Evolutionary conservation across 1,140 invertebrate genomes (phyloP), one percentile per base, ranked within the genome.

Genomic region (Drosophila lacteicornis): DNA sequence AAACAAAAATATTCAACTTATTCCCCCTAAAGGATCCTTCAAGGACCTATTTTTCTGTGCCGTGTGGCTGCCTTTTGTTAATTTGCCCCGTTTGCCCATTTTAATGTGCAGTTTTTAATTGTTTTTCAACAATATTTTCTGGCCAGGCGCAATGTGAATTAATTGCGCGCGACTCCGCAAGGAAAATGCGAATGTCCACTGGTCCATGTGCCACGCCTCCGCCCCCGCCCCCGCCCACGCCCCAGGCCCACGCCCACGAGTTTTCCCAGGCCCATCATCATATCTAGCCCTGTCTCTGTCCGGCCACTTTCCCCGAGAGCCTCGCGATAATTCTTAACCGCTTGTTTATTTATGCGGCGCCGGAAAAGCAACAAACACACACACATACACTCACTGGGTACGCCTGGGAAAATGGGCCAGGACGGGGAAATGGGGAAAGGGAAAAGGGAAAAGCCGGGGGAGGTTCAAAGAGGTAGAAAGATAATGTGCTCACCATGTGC

Each of bases 291-390:
- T 17, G 19, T 53, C 42, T 38, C 42, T n/a, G 17, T 38, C 69
- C 43, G 30, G 25, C 42, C 27, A 38, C 63, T 30, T 38, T 46
- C 47, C 65, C 66, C 67, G 36, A 57, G 69, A 73, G 69, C 33
- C 74, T 63, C 60, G 62, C 81, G 85, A 87, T 87, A 84, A 87
- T 87, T 87, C 84, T 87, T 90, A 84, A 87, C 80, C 85, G 85
- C 80, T 83, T 83, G 83, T 86, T 86, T 86, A 88, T 86, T 86
- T 86, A 86, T 86, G 76, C 84, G 83, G 84, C 79, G 80, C 76
- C 66, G 84, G 84, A 83, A 88, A 71, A 73, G 73, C 70, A 65
- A 69, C 77, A 58, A 75, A 78, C 62, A 58, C 27, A 45, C 63
- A 7, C 13, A 43, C 49, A 36, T 4, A 33, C 22, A 36, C 11